Conservation (phyloP, 2,113 vertebrate genomes). For the Neofelis nebulosa region DNA sequence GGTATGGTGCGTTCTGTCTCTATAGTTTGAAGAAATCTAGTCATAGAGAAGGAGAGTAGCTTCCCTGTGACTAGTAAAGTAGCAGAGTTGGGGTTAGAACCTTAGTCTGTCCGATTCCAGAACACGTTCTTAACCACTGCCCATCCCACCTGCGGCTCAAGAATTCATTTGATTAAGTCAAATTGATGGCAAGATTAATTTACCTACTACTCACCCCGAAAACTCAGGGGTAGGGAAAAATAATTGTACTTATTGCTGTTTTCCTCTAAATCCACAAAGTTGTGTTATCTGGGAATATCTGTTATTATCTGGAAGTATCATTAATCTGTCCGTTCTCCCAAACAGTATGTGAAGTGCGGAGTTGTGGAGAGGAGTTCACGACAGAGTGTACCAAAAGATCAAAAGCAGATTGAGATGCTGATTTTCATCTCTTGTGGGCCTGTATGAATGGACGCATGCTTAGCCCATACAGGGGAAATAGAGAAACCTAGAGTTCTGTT, state of each 20-base stretch:
- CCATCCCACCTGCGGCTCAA: not conserved
- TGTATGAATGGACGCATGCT: not conserved
- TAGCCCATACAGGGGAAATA: not conserved
- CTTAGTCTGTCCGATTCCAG: not conserved
- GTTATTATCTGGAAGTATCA: not conserved
- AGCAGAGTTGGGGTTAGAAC: not conserved
- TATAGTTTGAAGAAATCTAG: not conserved
- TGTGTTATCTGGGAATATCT: not conserved
- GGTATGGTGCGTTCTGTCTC: not conserved
- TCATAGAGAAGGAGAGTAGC: not conserved
- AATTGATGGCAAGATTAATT: not conserved
- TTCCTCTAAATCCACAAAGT: not conserved
- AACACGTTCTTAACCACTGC: not conserved
- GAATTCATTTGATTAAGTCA: not conserved
- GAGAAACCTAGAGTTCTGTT: not conserved
- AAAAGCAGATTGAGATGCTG: not conserved
- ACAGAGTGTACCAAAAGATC: not conserved
- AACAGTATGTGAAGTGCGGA: not conserved
- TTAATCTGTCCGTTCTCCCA: not conserved
- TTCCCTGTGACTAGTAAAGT: not conserved
- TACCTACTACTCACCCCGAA: not conserved
- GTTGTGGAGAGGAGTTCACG: not conserved
- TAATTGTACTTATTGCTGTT: not conserved
- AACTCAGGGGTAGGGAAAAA: not conserved
- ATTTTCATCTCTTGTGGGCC: not conserved